Percentiles rank a stretch among this genome's conserved stretches.
Conservation (phyloP, 2,113 vertebrate genomes). For the Sinocyclocheilus anophthalmus region DNA sequence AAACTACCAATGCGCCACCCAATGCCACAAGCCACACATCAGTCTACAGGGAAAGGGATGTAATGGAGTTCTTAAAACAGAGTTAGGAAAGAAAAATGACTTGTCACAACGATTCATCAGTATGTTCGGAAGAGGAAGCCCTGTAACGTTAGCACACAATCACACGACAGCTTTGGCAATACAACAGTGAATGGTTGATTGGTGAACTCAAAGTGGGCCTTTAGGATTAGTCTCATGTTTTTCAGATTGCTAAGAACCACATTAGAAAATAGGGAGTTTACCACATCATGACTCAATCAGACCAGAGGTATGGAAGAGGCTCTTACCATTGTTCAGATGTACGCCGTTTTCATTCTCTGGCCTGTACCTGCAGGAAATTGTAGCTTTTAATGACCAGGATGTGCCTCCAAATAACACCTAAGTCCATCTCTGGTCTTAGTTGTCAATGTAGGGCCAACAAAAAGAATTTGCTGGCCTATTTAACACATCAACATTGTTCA, state of each 20-base stretch:
- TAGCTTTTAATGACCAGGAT: constrained; percentile 79
- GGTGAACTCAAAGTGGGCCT: constrained; percentile 69
- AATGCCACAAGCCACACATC: constrained; percentile 8
- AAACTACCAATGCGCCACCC: not conserved
- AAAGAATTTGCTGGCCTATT: not conserved
- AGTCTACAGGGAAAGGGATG: constrained; percentile 13
- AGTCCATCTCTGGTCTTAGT: constrained; percentile 22
- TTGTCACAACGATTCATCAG: not conserved
- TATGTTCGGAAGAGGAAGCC: not conserved
- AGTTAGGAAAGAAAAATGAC: constrained; percentile 11
- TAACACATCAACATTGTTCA: not conserved
- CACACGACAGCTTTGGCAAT: not conserved
- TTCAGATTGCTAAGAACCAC: constrained; percentile 28
- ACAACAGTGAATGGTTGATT: constrained; percentile 42
- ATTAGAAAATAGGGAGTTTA: constrained; percentile 61
- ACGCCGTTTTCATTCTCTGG: constrained; percentile 99
- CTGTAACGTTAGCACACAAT: not conserved
- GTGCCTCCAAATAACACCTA: constrained; percentile 15
- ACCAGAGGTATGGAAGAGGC: constrained; percentile 65
- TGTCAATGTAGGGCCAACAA: constrained; percentile 15
- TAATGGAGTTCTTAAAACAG: constrained; percentile 14
- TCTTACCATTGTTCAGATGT: constrained; percentile 99
- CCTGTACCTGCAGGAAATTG: constrained; percentile 99
- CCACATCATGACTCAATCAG: constrained; percentile 12
- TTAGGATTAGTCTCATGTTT: constrained; percentile 80